Evolutionary conservation across 2,888 invertebrate species (phyloP), one percentile per base, ranked within the genome.

Genomic region (Acanthoscelides obtectus): DNA sequence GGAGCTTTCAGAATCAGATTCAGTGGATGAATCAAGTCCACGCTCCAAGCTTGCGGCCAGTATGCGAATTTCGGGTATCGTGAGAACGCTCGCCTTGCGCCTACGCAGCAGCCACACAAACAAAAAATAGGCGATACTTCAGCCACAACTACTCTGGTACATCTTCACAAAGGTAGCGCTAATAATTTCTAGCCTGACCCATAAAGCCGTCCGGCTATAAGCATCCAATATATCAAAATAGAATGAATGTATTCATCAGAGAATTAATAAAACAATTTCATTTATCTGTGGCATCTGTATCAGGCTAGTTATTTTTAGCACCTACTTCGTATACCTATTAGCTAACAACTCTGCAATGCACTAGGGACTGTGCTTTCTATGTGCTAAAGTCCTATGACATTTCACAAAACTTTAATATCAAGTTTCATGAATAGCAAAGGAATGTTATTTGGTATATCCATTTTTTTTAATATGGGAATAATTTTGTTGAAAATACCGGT

Each of bases 41-140:
- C 92, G 89, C 88, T 94, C 94, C 89, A 93, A 88, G 86, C 93
- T 93, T 81, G 94, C 92, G 84, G 93, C 93, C 88, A 93, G 88
- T 82, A 94, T 92, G 83, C 93, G 92, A 84, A 94, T 94, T 89
- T 93, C 93, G 78, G 94, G 94, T 79, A 93, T 90, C 86, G 91
- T 89, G 89, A 92, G 88, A 85, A 91, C 89, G 88, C 90, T 91
- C 88, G 89, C 88, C 87, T 90, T 91, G 87, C 89, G 90, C 88
- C 90, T 90, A 86, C 21, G 21, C 66, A 66, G 20, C 20, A 66
- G 21, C 20, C 3, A 66, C 66, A 12, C 77, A 79, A 83, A 84
- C 82, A 85, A 83, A 85, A 83, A 83, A 84, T 80, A 83, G 79
- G 81, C 80, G 81, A 80, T 76, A 77, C 71, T 77, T 80, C 79